Percentiles rank a stretch among this genome's conserved stretches.
phyloP scores from a whole-genome alignment of 2,888 invertebrate species.

The Amphipoea lucens region DNA sequence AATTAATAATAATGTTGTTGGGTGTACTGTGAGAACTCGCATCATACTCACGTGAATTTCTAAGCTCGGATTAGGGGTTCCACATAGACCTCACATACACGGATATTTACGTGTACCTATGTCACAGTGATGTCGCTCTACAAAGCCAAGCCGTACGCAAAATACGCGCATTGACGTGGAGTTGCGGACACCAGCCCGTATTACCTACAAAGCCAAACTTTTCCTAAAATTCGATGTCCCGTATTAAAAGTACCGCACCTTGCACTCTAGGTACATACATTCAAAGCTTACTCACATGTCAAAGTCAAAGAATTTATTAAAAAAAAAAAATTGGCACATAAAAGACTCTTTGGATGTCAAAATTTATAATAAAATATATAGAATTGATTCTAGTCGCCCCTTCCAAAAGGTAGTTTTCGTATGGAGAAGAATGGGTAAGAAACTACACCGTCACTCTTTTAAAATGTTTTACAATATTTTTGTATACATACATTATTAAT shows the following conservation, averaged over 20 bases:
- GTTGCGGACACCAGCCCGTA: too few species aligned
- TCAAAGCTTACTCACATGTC: background rate
- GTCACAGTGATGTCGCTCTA: background rate
- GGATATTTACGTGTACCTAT: background rate
- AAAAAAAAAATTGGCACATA: background rate
- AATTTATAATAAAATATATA: background rate
- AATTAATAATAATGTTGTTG: slow-evolving; percentile 34
- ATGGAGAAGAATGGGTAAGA: background rate
- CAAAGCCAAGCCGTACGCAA: too few species aligned
- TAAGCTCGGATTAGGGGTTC: background rate
- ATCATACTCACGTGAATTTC: slow-evolving; percentile 3
- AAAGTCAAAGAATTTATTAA: background rate
- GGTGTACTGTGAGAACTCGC: slow-evolving; percentile 32
- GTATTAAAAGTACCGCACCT: background rate
- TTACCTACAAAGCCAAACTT: too few species aligned
- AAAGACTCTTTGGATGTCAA: background rate
- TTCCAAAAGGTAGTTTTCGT: background rate
- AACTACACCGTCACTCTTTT: background rate
- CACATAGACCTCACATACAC: background rate
- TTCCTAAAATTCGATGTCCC: background rate
- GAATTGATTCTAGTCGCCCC: background rate
- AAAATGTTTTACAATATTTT: background rate
- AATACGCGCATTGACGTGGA: too few species aligned
- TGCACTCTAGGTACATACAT: background rate
- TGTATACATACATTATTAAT: too few species aligned